Base-by-base conservation (phyloP, 2,888 invertebrate species). In the Ptychoptera contaminata region DNA sequence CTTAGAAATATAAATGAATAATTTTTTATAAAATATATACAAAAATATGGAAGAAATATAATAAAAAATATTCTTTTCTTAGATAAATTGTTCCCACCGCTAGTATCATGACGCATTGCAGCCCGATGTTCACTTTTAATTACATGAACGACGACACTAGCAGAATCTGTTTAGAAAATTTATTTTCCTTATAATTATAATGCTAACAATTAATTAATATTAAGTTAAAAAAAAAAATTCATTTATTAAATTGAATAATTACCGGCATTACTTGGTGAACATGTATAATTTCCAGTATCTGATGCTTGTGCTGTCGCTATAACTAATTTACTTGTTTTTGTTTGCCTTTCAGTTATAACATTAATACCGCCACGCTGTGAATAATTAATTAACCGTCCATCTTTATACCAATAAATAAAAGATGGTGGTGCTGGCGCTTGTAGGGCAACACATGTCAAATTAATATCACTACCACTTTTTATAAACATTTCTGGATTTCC, bases 211-310 rank as follows among this genome's bases (percentile, higher is more conserved):
- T 23, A 23, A 23, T 23, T 23, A 23, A 23, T 23, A 23, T 23
- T 23, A 23, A 23, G 23, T 23, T n/a, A n/a, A n/a, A n/a, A n/a
- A n/a, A n/a, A n/a, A n/a, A 23, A 23, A 23, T 23, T 23, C n/a
- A n/a, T n/a, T 12, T 12, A 37, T 2, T 2, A n/a, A n/a, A 7
- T 14, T 37, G 10, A 37, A 37, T 15, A 49, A 54, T 61, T 54
- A 76, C 76, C 77, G 57, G 83, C 82, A 62, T 82, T 83, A 59
- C 81, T 81, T 46, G 90, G 88, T 54, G 83, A 81, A 65, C 90
- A 90, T 47, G 90, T 90, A 63, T 90, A 91, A 71, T 88, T 88
- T 55, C 90, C 90, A 40, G 82, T 85, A 70, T 88, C 87, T 46
- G 80, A 70, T 36, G 86, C 76, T 53, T 82, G 77, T 37, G 90